Base-by-base conservation (phyloP, 1,140 invertebrate genomes). In the Euwallacea similis region DNA sequence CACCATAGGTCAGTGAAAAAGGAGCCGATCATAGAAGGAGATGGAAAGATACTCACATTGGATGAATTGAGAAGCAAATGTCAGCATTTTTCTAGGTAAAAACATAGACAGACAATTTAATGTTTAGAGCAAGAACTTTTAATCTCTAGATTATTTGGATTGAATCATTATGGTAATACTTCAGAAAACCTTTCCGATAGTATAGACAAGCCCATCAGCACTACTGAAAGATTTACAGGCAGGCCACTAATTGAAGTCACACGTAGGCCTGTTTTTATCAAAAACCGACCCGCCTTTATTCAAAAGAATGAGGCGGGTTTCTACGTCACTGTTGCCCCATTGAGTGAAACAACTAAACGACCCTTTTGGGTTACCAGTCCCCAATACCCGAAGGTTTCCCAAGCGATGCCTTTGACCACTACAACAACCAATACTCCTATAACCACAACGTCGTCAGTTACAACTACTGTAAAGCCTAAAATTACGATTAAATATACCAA, bases 401-500 rank as follows among this genome's bases (percentile, higher is more conserved):
- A 58, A 33, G 46, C 46, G 9, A 10, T 11, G 6, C 46, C 46
- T 50, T 2, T 8, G 41, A 6, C 13, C 15, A 41, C n/a, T 41
- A 68, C 3, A 10, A 53, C 66, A 8, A 68, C 41, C 7, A 11
- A 42, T 16, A 54, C 50, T 11, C 50, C 13, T 6, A 47, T 2
- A n/a, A 53, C 21, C 7, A 53, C 50, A 47, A 44, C 2, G 13
- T 46, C 21, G 11, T 33, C 66, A 7, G 62, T 64, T 11, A 66
- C 55, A 50, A 72, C 66, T 56, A 58, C 54, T 15, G 61, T 7
- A 33, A 62, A 66, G 70, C 68, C 58, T 47, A 65, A 65, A 63
- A 72, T 72, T 21, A 72, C 67, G 4, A 69, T 78, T 13, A 77
- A 74, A 66, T 78, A 77, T 42, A 78, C 77, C 61, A 74, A 73